Evolutionary conservation across 1,140 invertebrate species (phyloP), one percentile per base, ranked within the genome.

Genomic region (Manduca sexta): DNA sequence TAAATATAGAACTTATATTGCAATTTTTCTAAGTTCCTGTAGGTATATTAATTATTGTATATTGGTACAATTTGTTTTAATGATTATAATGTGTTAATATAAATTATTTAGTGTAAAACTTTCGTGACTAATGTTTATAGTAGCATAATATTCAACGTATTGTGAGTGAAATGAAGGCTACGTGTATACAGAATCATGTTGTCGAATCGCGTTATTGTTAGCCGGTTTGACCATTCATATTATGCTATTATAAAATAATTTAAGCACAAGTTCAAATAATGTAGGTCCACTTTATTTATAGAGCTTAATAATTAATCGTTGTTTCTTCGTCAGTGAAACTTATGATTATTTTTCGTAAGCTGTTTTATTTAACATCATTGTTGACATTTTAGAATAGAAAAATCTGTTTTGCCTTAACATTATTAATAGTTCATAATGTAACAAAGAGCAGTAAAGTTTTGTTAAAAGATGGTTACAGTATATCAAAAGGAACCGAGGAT

Each of bases 11-110:
- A 82, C 76, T 82, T 82, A 77, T 73, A 83, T 77, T 82, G 82
- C 82, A 85, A 85, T 83, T 85, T 82, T 85, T 74, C 77, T 85
- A 83, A 83, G 82, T 85, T 85, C 82, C 79, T 85, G 82, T 85
- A 85, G 79, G 70, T 74, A 64, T 85, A 82, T 82, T 79, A 69
- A 84, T 82, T 76, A 84, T 78, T 82, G 76, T 82, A 81, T 80
- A 78, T 82, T 72, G 71, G 77, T 83, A 85, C 74, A 85, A 82
- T 80, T 83, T 82, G 77, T 85, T 85, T 81, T 79, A 78, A 71
- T 81, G 71, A 71, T 80, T 69, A 63, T 76, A 73, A 73, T 72
- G 70, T 77, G 70, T 81, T 81, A 79, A 68, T 75, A 77, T 80
- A 84, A 84, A 78, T 84, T 81, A 84, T 84, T 84, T 81, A 84